phyloP scores from a whole-genome alignment of 2,113 vertebrate genomes.

The Pseudorasbora parva region DNA sequence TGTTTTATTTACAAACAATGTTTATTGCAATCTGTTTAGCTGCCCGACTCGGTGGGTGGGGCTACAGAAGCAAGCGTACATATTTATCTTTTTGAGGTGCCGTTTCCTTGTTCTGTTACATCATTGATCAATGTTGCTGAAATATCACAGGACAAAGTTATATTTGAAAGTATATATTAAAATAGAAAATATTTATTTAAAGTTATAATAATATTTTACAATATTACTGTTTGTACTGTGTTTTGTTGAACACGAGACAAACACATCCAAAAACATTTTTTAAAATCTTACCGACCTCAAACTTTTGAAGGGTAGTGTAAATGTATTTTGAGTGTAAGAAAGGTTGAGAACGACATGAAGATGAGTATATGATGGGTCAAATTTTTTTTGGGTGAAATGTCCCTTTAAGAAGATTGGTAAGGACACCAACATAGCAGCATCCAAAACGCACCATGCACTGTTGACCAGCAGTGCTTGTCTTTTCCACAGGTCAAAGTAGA shows the following conservation, averaged over 20 bases:
- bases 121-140: too few relatives aligned
- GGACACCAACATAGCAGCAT: not conserved
- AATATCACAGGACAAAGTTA: not conserved
- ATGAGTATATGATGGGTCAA: not conserved
- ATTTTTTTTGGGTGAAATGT: not conserved
- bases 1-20: too few relatives aligned
- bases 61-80: too few relatives aligned
- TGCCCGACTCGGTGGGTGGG: too few relatives aligned
- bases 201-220: too few relatives aligned
- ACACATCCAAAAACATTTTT: not conserved
- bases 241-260: not conserved
- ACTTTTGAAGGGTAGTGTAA: too few relatives aligned
- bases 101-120: too few relatives aligned
- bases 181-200: not conserved
- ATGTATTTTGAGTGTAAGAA: not conserved
- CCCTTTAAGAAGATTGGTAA: not conserved
- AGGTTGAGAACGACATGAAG: not conserved
- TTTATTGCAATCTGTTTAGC: too few relatives aligned
- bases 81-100: too few relatives aligned
- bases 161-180: not conserved
- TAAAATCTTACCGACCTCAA: too few relatives aligned
- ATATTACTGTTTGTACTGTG: too few relatives aligned
- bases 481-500: slow-evolving; percentile 27
- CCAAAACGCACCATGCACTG: not conserved
- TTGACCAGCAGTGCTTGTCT: not conserved